Base-by-base conservation (phyloP, 2,113 vertebrate genomes). In the Myxocyprinus asiaticus region DNA sequence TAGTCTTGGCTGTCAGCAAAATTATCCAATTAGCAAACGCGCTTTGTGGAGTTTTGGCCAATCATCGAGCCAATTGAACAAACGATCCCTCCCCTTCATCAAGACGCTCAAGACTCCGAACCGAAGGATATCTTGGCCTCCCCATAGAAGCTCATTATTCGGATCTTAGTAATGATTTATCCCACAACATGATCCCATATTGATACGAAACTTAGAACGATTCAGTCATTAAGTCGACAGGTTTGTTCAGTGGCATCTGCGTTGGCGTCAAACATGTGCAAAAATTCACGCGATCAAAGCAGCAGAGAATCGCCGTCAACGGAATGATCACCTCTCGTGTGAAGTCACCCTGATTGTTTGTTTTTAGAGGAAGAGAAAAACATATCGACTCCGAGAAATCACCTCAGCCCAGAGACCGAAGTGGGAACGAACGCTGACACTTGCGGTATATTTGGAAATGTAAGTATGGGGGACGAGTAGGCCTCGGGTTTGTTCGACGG, bases 81-180 rank as follows among this genome's bases (percentile, higher is more conserved):
- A 90, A 87, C 86, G 22, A 86, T 81, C 88, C 93, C 91, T 88
- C 90, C 91, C 89, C 91, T 92, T 87, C 84, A 89, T 87, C 90
- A 91, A 91, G 91, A 93, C 93, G 90, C 88, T 87, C 90, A 91
- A 91, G 91, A 93, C 92, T 91, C 88, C 90, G 90, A 93, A 91
- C 91, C 86, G 91, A 91, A 89, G 90, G 91, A 92, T 88, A 92
- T 90, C 91, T 90, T 86, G 91, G 91, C 90, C 90, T 91, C 86
- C 90, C 88, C 90, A 92, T 92, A 87, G 91, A 90, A 91, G 90
- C 90, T 85, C 88, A 87, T 86, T 89, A 91, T 90, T 87, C 87
- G 85, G 79, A 76, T 81, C 82, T 88, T 86, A 89, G 17, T 48
- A 55, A 63, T 75, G 61, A 62, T 73, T 81, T 75, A 51, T 81